Conservation (phyloP, 2,888 invertebrate species). For the Schizaphis graminum region DNA sequence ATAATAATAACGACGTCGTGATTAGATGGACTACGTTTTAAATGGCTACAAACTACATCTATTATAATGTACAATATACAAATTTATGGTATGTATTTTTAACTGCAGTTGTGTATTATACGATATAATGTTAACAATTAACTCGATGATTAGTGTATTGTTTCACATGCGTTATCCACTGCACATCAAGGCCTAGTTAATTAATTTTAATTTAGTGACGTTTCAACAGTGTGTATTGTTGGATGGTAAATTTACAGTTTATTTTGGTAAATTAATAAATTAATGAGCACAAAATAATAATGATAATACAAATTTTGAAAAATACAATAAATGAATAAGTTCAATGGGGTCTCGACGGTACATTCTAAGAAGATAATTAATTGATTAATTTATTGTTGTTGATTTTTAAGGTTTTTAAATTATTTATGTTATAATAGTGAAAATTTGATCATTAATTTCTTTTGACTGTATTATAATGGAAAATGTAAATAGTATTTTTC, state of each 20-base stretch:
- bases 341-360: background rate
- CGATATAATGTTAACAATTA: background rate
- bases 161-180: background rate
- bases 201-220: constrained; percentile 25
- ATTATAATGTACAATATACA: background rate
- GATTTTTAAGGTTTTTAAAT: constrained; percentile 16
- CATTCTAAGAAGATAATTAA: constrained; percentile 18
- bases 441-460: constrained; percentile 15
- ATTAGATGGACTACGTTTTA: background rate
- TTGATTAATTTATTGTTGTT: background rate
- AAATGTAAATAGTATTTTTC: background rate
- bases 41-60: background rate
- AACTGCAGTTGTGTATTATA: background rate
- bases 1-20: background rate
- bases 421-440: background rate
- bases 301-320: background rate
- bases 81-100: background rate
- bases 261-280: background rate
- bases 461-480: background rate
- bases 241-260: background rate
- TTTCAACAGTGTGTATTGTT: background rate
- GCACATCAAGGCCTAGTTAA: constrained; percentile 18
- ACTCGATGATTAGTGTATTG: background rate
- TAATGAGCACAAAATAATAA: background rate
- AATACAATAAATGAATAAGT: background rate